Evolutionary conservation across 2,797 vertebrate species (phyloP).

Genomic region (Eutrigla gurnardus): DNA sequence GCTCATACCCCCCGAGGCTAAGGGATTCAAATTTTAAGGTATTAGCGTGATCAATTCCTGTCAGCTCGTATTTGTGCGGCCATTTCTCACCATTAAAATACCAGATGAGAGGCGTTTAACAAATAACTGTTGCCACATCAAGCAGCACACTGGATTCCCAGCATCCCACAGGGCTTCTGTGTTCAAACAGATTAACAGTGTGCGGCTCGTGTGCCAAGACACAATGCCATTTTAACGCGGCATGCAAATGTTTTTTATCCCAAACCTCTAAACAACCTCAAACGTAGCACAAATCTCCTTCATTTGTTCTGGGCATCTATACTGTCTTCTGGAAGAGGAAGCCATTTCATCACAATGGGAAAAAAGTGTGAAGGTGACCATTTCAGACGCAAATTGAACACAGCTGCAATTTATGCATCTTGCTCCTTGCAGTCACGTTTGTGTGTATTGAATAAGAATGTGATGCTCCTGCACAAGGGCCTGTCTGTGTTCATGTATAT

Average conservation of each 20-base stretch:
- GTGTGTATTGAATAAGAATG: conserved; percentile 37
- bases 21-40: conserved; percentile 37
- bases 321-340: conserved; percentile 29
- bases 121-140: conserved; percentile 50
- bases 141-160: conserved; percentile 26
- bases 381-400: conserved; percentile 62
- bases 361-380: conserved; percentile 42
- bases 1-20: conserved; percentile 29
- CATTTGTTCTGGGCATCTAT: conserved; percentile 16
- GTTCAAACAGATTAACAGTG: conserved; percentile 24
- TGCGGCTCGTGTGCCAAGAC: conserved; percentile 6
- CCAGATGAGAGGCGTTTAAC: conserved; percentile 48
- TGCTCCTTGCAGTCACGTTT: conserved; percentile 50
- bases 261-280: conserved; percentile 6
- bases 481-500: background rate
- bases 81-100: conserved; percentile 36
- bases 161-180: conserved; percentile 27
- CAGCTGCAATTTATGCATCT: conserved; percentile 60
- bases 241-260: conserved; percentile 31
- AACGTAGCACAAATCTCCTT: conserved; percentile 4
- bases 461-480: conserved; percentile 27
- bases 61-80: conserved; percentile 36
- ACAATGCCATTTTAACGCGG: conserved; percentile 24
- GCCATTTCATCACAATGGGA: conserved; percentile 45
- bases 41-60: conserved; percentile 48